Percentiles rank a stretch among this genome's conserved stretches.
These are phyloP conservation scores for Tachystola acroxantha DNA, from an alignment of 2,888 invertebrate genomes.

Conservation along the genomic window DNA sequence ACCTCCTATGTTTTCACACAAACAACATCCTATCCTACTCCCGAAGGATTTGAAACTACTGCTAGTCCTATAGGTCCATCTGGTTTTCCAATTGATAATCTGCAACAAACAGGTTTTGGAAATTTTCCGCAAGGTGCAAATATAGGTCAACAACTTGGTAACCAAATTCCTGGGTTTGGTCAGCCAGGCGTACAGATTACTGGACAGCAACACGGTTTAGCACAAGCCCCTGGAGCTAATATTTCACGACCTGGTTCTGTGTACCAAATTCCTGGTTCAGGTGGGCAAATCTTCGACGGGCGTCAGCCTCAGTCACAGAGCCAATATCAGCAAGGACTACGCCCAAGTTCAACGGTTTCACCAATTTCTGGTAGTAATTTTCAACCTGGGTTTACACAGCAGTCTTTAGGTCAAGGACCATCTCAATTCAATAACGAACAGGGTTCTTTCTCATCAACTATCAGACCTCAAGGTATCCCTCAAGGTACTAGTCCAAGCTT, in stretches of 20 bases:
- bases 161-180: not conserved
- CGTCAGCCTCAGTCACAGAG: not conserved
- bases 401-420: constrained; percentile 1
- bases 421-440: constrained; percentile 1
- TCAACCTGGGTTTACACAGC: constrained; percentile 3
- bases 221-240: not conserved
- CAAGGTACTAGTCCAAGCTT: not conserved
- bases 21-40: constrained; percentile 37
- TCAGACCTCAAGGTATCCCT: not conserved
- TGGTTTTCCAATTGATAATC: not conserved
- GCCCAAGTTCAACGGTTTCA: constrained; percentile 5
- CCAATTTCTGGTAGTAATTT: constrained; percentile 6
- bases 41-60: constrained; percentile 21
- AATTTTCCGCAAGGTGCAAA: not conserved
- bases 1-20: constrained; percentile 41
- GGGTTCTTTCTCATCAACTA: not conserved
- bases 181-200: not conserved
- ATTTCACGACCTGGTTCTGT: not conserved
- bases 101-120: not conserved
- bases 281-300: not conserved
- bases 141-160: not conserved
- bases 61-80: constrained; percentile 9
- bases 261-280: not conserved
- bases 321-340: constrained; percentile 8
- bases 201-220: not conserved